phyloP scores from a whole-genome alignment of 2,888 invertebrate species.

The Adela reaumurella region DNA sequence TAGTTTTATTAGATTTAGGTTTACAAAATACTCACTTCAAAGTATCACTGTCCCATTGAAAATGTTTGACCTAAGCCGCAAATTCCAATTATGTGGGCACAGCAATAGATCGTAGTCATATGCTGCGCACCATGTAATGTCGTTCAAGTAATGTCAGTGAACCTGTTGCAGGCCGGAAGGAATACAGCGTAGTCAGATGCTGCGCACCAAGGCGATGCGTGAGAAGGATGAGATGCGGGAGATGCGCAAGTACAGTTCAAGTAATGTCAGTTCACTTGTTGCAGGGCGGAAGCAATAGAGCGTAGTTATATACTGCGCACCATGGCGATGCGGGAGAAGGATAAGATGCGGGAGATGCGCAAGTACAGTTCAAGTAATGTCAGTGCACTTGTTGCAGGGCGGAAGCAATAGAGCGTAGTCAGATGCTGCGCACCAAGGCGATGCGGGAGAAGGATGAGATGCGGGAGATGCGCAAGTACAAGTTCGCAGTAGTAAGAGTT shows the following conservation, averaged over 20 bases:
- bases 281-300: conserved; percentile 72
- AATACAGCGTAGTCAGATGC: conserved; percentile 74
- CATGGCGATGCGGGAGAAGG: conserved; percentile 92
- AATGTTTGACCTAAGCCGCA: too few relatives aligned
- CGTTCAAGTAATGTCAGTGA: too few relatives aligned
- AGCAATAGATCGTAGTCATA: too few relatives aligned
- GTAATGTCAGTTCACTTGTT: neutral
- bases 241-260: too few relatives aligned
- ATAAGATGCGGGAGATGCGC: conserved; percentile 73
- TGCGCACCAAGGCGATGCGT: conserved; percentile 85
- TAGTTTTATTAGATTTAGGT: too few relatives aligned
- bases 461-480: conserved; percentile 75
- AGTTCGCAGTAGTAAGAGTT: conserved; percentile 80
- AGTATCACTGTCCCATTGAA: too few relatives aligned
- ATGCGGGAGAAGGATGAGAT: conserved; percentile 91
- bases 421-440: conserved; percentile 87
- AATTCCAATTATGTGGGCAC: too few relatives aligned
- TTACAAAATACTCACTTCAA: too few relatives aligned
- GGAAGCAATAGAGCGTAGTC: conserved; percentile 75
- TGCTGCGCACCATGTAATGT: too few relatives aligned
- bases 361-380: conserved; percentile 62
- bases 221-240: too few relatives aligned
- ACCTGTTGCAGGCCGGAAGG: conserved; percentile 65
- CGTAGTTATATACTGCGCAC: conserved; percentile 81
- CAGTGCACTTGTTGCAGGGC: conserved; percentile 42